Conservation (phyloP, 92 coral and sea anemone species). For the Siderastrea radians region DNA sequence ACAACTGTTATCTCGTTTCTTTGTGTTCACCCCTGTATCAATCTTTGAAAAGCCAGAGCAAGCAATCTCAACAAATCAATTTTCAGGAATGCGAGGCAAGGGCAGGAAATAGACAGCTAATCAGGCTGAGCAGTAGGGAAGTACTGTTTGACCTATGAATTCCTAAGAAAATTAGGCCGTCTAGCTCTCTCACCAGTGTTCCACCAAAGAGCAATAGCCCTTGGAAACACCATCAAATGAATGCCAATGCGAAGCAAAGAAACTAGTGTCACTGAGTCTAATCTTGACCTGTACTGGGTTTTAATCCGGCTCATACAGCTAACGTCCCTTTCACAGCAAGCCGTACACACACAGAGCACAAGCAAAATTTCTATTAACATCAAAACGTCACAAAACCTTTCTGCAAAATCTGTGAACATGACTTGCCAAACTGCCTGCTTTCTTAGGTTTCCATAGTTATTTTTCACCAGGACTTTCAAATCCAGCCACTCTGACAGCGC, state of each 20-base stretch:
- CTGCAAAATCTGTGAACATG: slow-evolving; percentile 45
- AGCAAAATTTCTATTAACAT: slow-evolving; percentile 57
- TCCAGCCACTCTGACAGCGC: slow-evolving; percentile 25
- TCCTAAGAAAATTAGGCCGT: slow-evolving; percentile 33
- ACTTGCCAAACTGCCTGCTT: slow-evolving; percentile 52
- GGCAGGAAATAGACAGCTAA: too few relatives aligned
- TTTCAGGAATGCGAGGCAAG: too few relatives aligned
- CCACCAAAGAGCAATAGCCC: slow-evolving; percentile 58
- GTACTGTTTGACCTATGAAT: too few relatives aligned
- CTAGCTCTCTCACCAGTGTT: slow-evolving; percentile 38
- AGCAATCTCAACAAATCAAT: too few relatives aligned
- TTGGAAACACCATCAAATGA: too few relatives aligned
- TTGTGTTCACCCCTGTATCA: too few relatives aligned
- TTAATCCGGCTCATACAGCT: slow-evolving; percentile 52
- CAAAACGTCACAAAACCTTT: slow-evolving; percentile 45
- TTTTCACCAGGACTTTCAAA: slow-evolving; percentile 12
- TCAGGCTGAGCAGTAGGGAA: too few relatives aligned
- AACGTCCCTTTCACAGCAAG: slow-evolving; percentile 59
- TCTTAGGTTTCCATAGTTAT: slow-evolving; percentile 35
- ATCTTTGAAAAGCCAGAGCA: too few relatives aligned
- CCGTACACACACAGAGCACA: slow-evolving; percentile 32
- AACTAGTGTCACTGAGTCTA: slow-evolving; percentile 46
- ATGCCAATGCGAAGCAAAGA: slow-evolving; percentile 53
- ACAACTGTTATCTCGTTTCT: too few relatives aligned
- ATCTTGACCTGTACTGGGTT: slow-evolving; percentile 58